Percentiles rank a stretch among this genome's conserved stretches.
Evolutionary conservation across 2,888 invertebrate species (phyloP).

Genomic region (Gisinianus flammeolus): DNA sequence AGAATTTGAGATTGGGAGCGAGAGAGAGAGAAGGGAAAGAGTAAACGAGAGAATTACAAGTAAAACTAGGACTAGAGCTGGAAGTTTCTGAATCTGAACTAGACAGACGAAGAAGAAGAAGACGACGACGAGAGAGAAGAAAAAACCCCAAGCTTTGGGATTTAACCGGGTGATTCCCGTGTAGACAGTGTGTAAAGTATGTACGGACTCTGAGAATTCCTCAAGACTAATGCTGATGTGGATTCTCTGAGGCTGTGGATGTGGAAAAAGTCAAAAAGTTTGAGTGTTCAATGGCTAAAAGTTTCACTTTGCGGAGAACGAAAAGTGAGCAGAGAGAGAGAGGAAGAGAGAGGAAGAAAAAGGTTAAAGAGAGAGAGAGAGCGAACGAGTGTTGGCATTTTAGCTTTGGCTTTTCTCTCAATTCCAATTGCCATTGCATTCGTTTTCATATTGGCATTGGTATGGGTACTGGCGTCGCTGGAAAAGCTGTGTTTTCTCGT

Average conservation of each 20-base stretch:
- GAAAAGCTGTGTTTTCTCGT: too few relatives aligned
- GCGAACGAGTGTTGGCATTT: not conserved
- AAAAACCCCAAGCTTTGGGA: not conserved
- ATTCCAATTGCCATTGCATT: too few relatives aligned
- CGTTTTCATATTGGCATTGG: too few relatives aligned
- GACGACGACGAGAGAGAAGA: too few relatives aligned
- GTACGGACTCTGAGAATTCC: not conserved
- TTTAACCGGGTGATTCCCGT: not conserved
- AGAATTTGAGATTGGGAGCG: not conserved
- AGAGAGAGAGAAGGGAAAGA: not conserved
- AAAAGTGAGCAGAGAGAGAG: not conserved
- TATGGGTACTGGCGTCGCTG: too few relatives aligned
- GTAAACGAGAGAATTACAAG: not conserved
- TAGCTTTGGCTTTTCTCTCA: not conserved
- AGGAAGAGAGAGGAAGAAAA: not conserved
- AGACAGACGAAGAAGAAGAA: too few relatives aligned
- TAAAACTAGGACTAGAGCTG: not conserved
- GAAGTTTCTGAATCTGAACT: not conserved
- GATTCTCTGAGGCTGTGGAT: not conserved
- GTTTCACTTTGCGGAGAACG: not conserved
- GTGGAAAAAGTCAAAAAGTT: conserved; percentile 14
- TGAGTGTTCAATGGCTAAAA: conserved; percentile 14
- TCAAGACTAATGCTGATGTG: not conserved
- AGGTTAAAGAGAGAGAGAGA: not conserved
- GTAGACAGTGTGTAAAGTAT: not conserved